These are phyloP conservation scores for Stegodyphus dumicola DNA, from an alignment of 1,140 invertebrate genomes.

Conservation along the genomic window DNA sequence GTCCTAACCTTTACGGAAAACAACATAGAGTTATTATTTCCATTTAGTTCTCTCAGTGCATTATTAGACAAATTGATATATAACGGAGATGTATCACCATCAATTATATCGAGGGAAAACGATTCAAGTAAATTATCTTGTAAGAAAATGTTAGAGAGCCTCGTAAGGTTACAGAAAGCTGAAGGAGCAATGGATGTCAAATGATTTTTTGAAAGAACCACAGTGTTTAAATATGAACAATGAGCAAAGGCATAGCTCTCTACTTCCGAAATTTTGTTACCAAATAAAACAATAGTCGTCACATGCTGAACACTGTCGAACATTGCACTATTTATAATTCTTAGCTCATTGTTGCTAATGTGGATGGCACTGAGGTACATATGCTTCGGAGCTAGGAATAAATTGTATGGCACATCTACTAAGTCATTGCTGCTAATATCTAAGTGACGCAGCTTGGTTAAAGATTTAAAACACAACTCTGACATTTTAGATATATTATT, in stretches of 20 bases:
- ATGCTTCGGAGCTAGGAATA: conserved; percentile 78
- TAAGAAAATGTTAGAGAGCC: conserved; percentile 77
- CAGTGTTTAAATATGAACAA: conserved; percentile 76
- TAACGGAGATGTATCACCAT: conserved; percentile 73
- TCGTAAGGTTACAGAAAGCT: conserved; percentile 77
- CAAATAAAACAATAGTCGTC: conserved; percentile 78
- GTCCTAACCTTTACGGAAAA: conserved; percentile 66
- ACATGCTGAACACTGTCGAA: conserved; percentile 76
- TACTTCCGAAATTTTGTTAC: conserved; percentile 76
- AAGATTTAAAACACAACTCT: conserved; percentile 72
- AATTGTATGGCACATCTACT: conserved; percentile 73
- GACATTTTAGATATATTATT: conserved; percentile 83
- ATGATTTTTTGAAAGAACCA: conserved; percentile 73
- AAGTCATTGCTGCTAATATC: conserved; percentile 88
- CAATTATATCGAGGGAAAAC: conserved; percentile 82
- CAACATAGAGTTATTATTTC: neutral
- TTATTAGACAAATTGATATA: conserved; percentile 49
- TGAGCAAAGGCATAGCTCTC: conserved; percentile 74
- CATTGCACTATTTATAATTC: conserved; percentile 73
- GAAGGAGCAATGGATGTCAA: conserved; percentile 67
- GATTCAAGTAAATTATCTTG: conserved; percentile 79
- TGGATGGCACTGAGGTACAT: conserved; percentile 80
- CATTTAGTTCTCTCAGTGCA: conserved; percentile 13
- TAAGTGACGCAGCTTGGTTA: conserved; percentile 83
- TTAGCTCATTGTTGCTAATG: conserved; percentile 79